phyloP scores from a whole-genome alignment of 1,140 invertebrate species.

The Adoxophyes honmai region DNA sequence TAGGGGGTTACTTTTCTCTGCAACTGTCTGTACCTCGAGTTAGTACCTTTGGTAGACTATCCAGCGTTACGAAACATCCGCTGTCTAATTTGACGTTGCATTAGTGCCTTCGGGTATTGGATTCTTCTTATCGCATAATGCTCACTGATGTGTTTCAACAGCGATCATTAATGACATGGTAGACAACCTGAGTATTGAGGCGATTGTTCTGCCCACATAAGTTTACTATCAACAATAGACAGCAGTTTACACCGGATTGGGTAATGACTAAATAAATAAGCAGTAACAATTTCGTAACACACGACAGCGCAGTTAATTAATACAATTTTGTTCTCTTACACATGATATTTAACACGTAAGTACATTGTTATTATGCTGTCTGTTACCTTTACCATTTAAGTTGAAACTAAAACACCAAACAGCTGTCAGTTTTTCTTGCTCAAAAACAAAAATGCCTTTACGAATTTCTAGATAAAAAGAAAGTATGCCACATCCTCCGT shows the following conservation, averaged over 20 bases:
- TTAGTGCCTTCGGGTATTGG: too few relatives aligned
- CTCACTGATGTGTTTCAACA: not conserved
- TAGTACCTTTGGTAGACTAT: too few relatives aligned
- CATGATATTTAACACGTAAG: too few relatives aligned
- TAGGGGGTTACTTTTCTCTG: too few relatives aligned
- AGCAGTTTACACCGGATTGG: conserved; percentile 6
- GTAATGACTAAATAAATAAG: too few relatives aligned
- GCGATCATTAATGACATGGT: conserved; percentile 24
- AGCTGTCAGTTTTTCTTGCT: not conserved
- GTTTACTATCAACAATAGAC: conserved; percentile 16
- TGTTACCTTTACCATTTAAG: not conserved
- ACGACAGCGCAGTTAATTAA: too few relatives aligned
- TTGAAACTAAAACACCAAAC: not conserved
- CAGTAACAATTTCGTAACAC: too few relatives aligned
- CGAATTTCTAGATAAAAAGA: not conserved
- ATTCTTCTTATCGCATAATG: too few relatives aligned
- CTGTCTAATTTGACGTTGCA: not conserved
- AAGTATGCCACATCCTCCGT: not conserved
- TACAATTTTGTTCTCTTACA: too few relatives aligned
- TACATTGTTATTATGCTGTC: too few relatives aligned
- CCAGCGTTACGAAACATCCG: not conserved
- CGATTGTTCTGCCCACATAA: conserved; percentile 31
- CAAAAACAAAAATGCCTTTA: not conserved
- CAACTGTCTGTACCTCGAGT: too few relatives aligned
- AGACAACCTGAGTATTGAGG: conserved; percentile 13